Evolutionary conservation across 2,888 invertebrate species (phyloP).

Genomic region (Thecophora atra): DNA sequence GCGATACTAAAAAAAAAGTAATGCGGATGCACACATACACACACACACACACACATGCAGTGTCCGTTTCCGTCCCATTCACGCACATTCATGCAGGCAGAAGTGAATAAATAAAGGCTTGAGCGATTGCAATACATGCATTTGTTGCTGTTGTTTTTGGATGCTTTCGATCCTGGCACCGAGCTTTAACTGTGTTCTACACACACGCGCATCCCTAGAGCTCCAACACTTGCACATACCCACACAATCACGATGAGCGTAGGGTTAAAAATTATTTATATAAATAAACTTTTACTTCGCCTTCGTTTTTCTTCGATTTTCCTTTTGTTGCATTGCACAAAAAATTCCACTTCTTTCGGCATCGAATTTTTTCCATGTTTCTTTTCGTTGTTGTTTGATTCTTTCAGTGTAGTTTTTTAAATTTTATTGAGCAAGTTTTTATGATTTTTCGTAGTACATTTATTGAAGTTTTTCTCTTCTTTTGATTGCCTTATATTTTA

Average conservation of each 20-base stretch:
- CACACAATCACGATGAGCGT: background rate
- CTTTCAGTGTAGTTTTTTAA: too few species aligned
- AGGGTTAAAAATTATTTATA: conserved; percentile 3
- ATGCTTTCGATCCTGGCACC: too few species aligned
- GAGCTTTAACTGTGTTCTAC: background rate
- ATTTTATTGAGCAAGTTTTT: too few species aligned
- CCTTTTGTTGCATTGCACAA: too few species aligned
- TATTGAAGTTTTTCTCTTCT: too few species aligned
- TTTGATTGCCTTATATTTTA: too few species aligned
- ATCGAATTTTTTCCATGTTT: too few species aligned
- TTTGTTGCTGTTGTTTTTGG: too few species aligned
- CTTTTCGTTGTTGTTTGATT: too few species aligned
- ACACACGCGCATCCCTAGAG: background rate
- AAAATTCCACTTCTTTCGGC: too few species aligned
- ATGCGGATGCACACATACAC: background rate
- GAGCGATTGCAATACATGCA: background rate
- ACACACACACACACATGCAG: background rate
- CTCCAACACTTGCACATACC: background rate
- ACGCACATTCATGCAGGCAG: background rate
- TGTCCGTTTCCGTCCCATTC: background rate
- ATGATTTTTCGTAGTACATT: too few species aligned
- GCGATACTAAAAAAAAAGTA: background rate
- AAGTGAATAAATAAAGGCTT: background rate
- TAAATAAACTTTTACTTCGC: conserved; percentile 14
- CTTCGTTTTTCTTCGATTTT: background rate